Percentiles rank a stretch among this genome's conserved stretches.
Conservation (phyloP, 1,140 invertebrate species). For the Chionoecetes opilio region DNA sequence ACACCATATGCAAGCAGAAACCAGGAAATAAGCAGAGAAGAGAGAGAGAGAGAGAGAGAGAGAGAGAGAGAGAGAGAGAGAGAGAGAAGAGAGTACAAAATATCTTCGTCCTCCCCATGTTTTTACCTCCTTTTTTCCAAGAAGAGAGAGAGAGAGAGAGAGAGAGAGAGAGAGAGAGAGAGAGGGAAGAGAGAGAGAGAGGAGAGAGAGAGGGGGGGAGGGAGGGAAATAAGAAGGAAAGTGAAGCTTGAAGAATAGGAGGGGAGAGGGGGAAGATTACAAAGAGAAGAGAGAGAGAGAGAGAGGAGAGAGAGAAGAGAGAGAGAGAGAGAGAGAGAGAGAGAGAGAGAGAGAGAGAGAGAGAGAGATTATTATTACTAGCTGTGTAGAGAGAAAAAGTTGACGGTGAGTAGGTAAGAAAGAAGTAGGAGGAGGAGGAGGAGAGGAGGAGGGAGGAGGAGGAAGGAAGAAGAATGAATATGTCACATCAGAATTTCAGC, state of each 20-base stretch:
- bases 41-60: background rate
- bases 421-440: background rate
- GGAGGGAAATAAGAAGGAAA: background rate
- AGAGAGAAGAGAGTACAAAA: background rate
- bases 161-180: background rate
- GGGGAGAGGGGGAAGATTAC: background rate
- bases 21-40: background rate
- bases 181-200: background rate
- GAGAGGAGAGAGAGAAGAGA: background rate
- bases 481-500: background rate
- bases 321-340: background rate
- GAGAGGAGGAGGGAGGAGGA: background rate
- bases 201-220: background rate
- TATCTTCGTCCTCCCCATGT: background rate
- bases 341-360: background rate
- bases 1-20: background rate
- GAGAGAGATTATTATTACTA: too few species aligned
- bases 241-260: background rate
- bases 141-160: background rate
- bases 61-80: conserved; percentile 12
- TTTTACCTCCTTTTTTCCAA: too few species aligned
- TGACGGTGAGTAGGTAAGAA: background rate
- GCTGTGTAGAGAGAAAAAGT: background rate
- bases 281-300: background rate
- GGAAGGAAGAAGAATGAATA: conserved; percentile 22